Base-by-base conservation (phyloP, 2,888 invertebrate species). In the Anticlea derivata region DNA sequence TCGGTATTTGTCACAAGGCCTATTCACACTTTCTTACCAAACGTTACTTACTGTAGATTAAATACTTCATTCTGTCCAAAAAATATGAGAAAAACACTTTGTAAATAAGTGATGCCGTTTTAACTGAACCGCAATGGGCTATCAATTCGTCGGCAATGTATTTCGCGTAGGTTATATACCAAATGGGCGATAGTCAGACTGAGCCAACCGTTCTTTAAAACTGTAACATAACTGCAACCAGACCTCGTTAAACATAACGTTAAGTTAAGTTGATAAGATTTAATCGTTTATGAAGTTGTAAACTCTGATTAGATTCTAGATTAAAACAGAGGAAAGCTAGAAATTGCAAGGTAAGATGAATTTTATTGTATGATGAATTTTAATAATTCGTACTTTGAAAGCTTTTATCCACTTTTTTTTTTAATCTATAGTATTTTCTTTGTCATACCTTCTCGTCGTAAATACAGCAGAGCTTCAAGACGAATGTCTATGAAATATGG, bases 1-100 rank as follows among this genome's bases (percentile, higher is more conserved):
- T 23, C 54, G 59, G 68, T 74, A 83, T 82, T 71, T 72, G 76
- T 79, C 71, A 80, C 83, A 75, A 80, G 83, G 76, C 70, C 75
- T 69, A 58, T 35, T 22, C 30, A 39, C 33, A 31, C 46, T 35
- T 44, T 38, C 13, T 8, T 38, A 38, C 4, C 22, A 24, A n/a
- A n/a, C n/a, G n/a, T n/a, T n/a, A n/a, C n/a, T n/a, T 20, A 34
- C 1, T 30, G 10, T 6, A 11, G 7, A 7, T 4, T 29, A 7
- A 12, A 6, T 12, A 30, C 5, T 3, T 29, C 17, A 17, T 17
- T 17, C 17, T 4, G 17, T n/a, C n/a, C n/a, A n/a, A n/a, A n/a
- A n/a, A n/a, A n/a, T n/a, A n/a, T n/a, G n/a, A n/a, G n/a, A n/a
- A n/a, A n/a, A n/a, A n/a, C n/a, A n/a, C n/a, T n/a, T n/a, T n/a